Base-by-base conservation (phyloP, 2,113 vertebrate genomes). In the Sclerurus mexicanus region DNA sequence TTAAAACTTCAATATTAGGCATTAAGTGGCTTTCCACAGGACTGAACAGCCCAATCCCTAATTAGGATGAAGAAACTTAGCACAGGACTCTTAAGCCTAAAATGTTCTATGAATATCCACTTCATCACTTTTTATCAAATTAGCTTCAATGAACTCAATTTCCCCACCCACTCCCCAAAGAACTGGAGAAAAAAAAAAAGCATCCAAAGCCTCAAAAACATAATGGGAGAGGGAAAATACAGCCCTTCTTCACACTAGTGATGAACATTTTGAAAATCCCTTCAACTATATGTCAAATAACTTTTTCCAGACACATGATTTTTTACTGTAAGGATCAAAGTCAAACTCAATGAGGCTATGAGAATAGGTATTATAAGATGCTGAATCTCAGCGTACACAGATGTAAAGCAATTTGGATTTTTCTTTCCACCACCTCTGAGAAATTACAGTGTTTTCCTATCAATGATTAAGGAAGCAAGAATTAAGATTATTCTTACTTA, bases 241-340 rank as follows among this genome's bases (percentile, higher is more conserved):
- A 83, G 22, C 20, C 31, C 11, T 50, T 3, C 60, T 81, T 84
- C 49, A 64, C 35, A 78, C 2, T 10, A 52, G 4, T 9, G 18
- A 89, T 18, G 14, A 90, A n/a, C 40, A 77, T 42, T 83, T 83
- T 90, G 28, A 68, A 90, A 87, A 92, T 47, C 12, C 21, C 12
- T 89, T 79, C 60, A 53, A 71, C 10, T 58, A 11, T 23, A 4
- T 30, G n/a, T 33, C 10, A 74, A 77, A 22, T 46, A 71, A 37
- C 31, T 67, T 63, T 47, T 71, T 72, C 17, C 49, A 88, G 42
- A 44, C 21, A 49, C 5, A 13, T 58, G 50, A 46, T 56, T 83
- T 74, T n/a, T 74, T 82, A 68, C 27, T 44, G 5, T 60, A 76
- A 75, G 67, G 50, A 31, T 82, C n/a, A 77, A 87, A 87, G 30